Evolutionary conservation across 2,797 vertebrate species (phyloP).

Genomic region (Sus cebifrons): DNA sequence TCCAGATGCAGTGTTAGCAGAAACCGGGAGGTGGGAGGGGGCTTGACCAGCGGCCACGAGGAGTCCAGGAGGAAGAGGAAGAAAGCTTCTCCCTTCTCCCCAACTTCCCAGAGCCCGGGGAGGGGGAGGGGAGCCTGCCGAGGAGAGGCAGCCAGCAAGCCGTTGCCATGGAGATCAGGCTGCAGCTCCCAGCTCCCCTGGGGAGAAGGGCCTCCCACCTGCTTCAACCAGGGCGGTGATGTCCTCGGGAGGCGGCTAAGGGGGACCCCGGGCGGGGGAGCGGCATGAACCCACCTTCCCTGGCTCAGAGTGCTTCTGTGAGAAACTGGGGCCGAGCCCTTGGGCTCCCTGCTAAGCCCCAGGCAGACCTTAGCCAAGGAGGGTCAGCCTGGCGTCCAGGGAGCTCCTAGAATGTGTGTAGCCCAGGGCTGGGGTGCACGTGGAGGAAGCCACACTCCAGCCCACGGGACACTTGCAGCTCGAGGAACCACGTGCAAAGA

Average conservation of each 20-base stretch:
- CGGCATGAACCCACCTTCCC: background rate
- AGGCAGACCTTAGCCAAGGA: background rate
- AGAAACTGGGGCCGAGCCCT: background rate
- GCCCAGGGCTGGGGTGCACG: background rate
- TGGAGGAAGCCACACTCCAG: background rate
- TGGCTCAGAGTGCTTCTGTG: rapidly evolving
- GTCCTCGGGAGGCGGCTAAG: rapidly evolving
- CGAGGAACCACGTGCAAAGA: rapidly evolving
- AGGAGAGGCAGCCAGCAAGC: background rate
- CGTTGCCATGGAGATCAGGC: slow-evolving; percentile 74
- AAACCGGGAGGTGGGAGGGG: rapidly evolving
- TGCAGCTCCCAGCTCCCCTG: slow-evolving; percentile 53
- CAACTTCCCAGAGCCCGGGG: background rate
- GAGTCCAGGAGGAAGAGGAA: too few species aligned
- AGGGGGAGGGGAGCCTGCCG: background rate
- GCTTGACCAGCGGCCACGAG: too few species aligned
- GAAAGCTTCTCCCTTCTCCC: background rate
- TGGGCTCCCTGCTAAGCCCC: rapidly evolving
- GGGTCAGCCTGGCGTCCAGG: background rate
- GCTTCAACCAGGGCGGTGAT: background rate
- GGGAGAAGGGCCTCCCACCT: slow-evolving; percentile 16
- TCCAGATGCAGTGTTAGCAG: background rate
- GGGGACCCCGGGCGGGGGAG: background rate
- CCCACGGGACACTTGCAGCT: background rate
- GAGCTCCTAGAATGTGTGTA: rapidly evolving